Base-by-base conservation (phyloP, 1,140 invertebrate species). In the Cotesia chilonis region DNA sequence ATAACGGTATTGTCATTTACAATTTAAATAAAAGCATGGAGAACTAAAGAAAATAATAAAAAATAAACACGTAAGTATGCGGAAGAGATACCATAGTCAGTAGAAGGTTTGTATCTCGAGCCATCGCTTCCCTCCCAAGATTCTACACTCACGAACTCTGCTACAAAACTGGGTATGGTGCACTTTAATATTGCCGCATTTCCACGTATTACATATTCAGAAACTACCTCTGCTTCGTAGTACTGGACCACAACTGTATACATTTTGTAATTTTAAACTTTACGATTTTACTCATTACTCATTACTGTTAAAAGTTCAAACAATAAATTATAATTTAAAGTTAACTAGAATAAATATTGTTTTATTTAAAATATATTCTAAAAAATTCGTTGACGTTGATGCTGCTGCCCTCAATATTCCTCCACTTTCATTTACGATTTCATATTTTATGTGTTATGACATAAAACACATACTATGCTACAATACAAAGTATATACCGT, bases 161-260 rank as follows among this genome's bases (percentile, higher is more conserved):
- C 92, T 54, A 97, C 94, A 86, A 96, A 98, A 70, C 92, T 94
- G 14, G 96, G 96, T 77, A 98, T 96, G 77, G 93, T 94, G 84
- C 96, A 98, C 86, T 96, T 96, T 54, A 98, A 85, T 63, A 98
- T 93, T 20, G 95, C 96, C 59, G 95, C 94, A 85, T 97, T 97
- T 65, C 95, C 96, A 70, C 93, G 90, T 80, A 97, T 97, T 36
- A 96, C 94, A 86, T 96, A 96, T 80, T 96, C 95, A 54, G 95
- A 95, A n/a, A 95, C 92, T 65, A 96, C 93, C 86, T 96, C 94
- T 20, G 95, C 92, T 84, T 96, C 94, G 86, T 96, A 97, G 84
- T 93, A 93, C 84, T 96, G 94, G 80, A 93, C 93, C 41, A 96
- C 93, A 82, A 97, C 96, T 96, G 41, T 47, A 47, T 47, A 47